Evolutionary conservation across 1,140 invertebrate species (phyloP).

Genomic region (Oedothorax gibbosus): DNA sequence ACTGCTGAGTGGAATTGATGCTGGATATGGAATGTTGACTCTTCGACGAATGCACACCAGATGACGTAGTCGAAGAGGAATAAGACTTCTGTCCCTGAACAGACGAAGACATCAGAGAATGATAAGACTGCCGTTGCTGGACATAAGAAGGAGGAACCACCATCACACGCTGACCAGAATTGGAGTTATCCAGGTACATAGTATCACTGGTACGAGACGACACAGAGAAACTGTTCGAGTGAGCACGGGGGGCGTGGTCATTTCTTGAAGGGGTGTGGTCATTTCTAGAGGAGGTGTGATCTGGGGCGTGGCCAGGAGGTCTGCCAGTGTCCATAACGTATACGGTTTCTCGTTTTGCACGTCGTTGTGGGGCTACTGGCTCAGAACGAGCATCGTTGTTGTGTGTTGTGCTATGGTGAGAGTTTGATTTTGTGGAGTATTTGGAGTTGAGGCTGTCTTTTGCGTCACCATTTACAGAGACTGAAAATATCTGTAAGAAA

Average conservation of each 20-base stretch:
- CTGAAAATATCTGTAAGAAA: conserved; percentile 33
- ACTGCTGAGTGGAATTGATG: conserved; percentile 19
- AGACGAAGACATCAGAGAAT: conserved; percentile 46
- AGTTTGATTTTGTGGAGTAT: conserved; percentile 4
- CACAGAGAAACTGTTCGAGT: conserved; percentile 24
- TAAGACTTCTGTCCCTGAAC: conserved; percentile 35
- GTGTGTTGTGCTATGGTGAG: conserved; percentile 6
- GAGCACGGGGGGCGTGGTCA: not conserved
- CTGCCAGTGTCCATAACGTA: conserved; percentile 52
- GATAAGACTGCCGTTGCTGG: conserved; percentile 53
- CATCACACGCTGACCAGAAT: conserved; percentile 53
- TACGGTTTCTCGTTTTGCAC: conserved; percentile 46
- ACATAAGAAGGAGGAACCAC: conserved; percentile 54
- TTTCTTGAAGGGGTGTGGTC: too few species aligned
- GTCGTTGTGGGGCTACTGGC: conserved; percentile 54
- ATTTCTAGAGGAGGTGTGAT: not conserved
- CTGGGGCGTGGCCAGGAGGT: conserved; percentile 26
- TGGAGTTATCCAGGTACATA: conserved; percentile 47
- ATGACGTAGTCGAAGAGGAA: conserved; percentile 24
- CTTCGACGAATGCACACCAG: conserved; percentile 23
- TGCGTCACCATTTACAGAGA: conserved; percentile 34
- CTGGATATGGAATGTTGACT: conserved; percentile 1
- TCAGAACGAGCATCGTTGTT: conserved; percentile 35
- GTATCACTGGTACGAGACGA: conserved; percentile 26
- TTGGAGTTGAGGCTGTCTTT: conserved; percentile 39